Conservation (phyloP, 2,888 invertebrate genomes). For the Desoria tigrina region DNA sequence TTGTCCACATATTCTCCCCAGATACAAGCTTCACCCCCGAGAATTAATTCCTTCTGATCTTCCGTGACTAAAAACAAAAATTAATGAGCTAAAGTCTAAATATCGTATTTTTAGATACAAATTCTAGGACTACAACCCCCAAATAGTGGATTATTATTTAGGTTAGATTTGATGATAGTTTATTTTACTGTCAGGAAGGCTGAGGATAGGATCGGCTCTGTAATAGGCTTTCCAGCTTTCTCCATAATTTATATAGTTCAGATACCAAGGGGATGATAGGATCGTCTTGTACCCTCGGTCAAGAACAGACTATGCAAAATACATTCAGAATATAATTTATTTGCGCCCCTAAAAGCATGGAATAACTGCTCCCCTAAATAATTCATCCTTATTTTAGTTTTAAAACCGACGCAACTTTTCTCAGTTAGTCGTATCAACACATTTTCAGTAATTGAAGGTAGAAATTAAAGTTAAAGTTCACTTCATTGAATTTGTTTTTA, state of each 20-base stretch:
- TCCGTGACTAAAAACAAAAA: constrained; percentile 48
- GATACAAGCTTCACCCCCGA: constrained; percentile 87
- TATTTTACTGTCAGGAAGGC: constrained; percentile 37
- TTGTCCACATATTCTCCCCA: constrained; percentile 80
- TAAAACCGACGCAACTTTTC: too few relatives aligned
- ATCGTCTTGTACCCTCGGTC: constrained; percentile 65
- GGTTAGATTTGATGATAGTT: too few relatives aligned
- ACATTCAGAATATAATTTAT: not conserved
- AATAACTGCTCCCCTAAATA: too few relatives aligned
- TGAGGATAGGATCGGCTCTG: constrained; percentile 66
- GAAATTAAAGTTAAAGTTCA: not conserved
- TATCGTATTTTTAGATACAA: too few relatives aligned
- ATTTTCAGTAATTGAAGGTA: not conserved
- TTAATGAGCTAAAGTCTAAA: not conserved
- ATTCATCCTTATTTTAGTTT: too few relatives aligned
- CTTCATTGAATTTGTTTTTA: too few relatives aligned
- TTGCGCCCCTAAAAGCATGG: too few relatives aligned
- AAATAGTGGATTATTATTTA: not conserved
- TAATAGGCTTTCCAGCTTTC: constrained; percentile 73
- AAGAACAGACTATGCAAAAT: constrained; percentile 25
- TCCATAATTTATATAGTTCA: constrained; percentile 70
- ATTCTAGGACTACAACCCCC: too few relatives aligned
- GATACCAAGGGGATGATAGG: constrained; percentile 83
- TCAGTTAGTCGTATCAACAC: too few relatives aligned
- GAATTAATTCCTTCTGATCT: constrained; percentile 64